phyloP scores from a whole-genome alignment of 2,797 vertebrate species.

The Gymnothorax javanicus region DNA sequence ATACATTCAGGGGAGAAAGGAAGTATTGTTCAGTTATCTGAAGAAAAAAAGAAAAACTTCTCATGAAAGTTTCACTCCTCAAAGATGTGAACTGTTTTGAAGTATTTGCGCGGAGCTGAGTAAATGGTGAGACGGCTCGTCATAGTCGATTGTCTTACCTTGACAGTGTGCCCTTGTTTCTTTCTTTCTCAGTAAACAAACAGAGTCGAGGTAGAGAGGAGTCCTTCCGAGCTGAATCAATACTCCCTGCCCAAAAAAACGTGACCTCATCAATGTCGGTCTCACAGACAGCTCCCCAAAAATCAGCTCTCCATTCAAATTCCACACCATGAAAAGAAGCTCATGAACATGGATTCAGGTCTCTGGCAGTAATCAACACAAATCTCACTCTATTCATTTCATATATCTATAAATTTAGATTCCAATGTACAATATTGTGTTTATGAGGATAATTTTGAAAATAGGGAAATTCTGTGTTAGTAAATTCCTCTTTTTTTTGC shows the following conservation, averaged over 20 bases:
- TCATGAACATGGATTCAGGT: not conserved
- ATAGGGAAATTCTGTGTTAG: not conserved
- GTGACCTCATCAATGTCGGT: conserved; percentile 6
- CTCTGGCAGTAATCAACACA: not conserved
- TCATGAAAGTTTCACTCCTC: not conserved
- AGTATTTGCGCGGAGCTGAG: not conserved
- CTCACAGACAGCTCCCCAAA: not conserved
- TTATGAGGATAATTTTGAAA: not conserved
- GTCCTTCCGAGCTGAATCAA: not conserved
- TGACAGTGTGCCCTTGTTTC: conserved; percentile 8
- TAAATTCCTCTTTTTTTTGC: not conserved
- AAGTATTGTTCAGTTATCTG: not conserved
- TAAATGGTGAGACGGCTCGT: conserved; percentile 1
- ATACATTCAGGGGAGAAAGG: not conserved
- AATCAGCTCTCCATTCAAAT: not conserved
- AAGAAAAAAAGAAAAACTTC: not conserved
- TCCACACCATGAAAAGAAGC: not conserved
- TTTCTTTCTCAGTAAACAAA: conserved; percentile 17
- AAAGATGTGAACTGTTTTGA: conserved; percentile 14
- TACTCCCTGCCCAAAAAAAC: not conserved
- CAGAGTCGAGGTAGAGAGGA: not conserved
- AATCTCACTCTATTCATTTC: not conserved
- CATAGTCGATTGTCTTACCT: not conserved
- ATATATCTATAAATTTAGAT: not conserved
- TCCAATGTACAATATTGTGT: not conserved